Base-by-base conservation (phyloP, 2,888 invertebrate genomes). In the Netelia virgata region DNA sequence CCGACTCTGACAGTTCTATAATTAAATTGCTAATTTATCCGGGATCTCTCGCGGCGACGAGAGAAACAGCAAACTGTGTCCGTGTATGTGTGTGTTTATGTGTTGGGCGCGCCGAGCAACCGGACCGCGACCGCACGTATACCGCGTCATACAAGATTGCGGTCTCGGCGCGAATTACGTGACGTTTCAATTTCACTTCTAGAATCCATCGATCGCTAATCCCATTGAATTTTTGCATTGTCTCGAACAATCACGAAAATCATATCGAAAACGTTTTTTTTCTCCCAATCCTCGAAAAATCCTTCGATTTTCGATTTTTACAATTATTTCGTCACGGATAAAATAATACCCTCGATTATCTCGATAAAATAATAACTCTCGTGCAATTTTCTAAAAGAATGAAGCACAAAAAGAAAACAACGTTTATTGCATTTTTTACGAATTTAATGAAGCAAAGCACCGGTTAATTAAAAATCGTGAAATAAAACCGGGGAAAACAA, bases 21-120 rank as follows among this genome's bases (percentile, higher is more conserved):
- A 93, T 93, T 93, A 93, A 93, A 93, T 92, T 92, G 92, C 92
- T 91, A 93, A 93, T 93, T 93, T 92, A 93, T 92, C 92, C 90
- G 89, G 89, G 89, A 90, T 90, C 91, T 88, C 90, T 72, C 72
- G 79, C 83, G 82, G 69, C 81, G 76, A 76, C 76, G 85, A 80
- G 84, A 80, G 79, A 72, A 79, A 43, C 79, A 80, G 74, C 77
- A 47, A 77, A 82, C 82, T 50, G 74, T 63, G 63, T 69, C 36
- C 57, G 28, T 74, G 36, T 70, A 70, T 59, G n/a, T 47, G 8
- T 61, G 23, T 47, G 36, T 57, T 64, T 43, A 57, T 47, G 74
- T 18, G 59, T 68, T 36, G 64, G 72, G 63, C 74, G 50, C 63
- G 64, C 61, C 75, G 77, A 43, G 55, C 64, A 77, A 82, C 72